phyloP scores from a whole-genome alignment of 2,113 vertebrate genomes.

The Laticauda laticaudata region DNA sequence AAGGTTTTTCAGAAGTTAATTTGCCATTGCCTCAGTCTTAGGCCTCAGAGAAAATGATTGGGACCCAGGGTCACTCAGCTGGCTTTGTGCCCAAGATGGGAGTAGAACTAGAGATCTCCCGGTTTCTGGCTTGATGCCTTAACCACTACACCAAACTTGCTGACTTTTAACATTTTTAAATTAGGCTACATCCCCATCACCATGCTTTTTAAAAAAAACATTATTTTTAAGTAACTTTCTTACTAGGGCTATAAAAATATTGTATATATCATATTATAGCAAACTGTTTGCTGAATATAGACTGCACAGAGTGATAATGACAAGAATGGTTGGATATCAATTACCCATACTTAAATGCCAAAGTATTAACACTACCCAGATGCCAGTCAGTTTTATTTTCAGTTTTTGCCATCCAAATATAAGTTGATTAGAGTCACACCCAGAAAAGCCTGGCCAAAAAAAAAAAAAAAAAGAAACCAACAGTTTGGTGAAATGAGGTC shows the following conservation, averaged over 20 bases:
- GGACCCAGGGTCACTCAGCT: not conserved
- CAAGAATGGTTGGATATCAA: slow-evolving; percentile 44
- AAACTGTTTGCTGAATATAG: slow-evolving; percentile 37
- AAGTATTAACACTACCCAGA: slow-evolving; percentile 52
- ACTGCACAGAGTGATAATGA: slow-evolving; percentile 30
- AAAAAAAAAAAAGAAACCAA: slow-evolving; percentile 14
- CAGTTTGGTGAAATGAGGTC: slow-evolving; percentile 38
- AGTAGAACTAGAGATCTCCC: not conserved
- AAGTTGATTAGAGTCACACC: slow-evolving; percentile 27
- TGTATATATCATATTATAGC: not conserved
- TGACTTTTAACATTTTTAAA: not conserved
- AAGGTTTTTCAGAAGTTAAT: not conserved
- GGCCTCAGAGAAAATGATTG: not conserved
- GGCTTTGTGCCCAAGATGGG: not conserved
- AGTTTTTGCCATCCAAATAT: slow-evolving; percentile 32
- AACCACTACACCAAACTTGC: not conserved
- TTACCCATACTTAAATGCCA: slow-evolving; percentile 29
- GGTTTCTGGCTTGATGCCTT: not conserved
- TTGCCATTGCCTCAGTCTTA: not conserved
- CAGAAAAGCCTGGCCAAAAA: slow-evolving; percentile 10
- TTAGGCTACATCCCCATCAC: not conserved
- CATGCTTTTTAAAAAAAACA: not conserved
- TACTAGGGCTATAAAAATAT: not conserved
- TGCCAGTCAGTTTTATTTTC: slow-evolving; percentile 27
- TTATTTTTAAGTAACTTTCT: slow-evolving; percentile 38